Percentiles rank a stretch among this genome's conserved stretches.
Evolutionary conservation across 2,113 vertebrate species (phyloP).

Genomic region (Scatophagus argus): DNA sequence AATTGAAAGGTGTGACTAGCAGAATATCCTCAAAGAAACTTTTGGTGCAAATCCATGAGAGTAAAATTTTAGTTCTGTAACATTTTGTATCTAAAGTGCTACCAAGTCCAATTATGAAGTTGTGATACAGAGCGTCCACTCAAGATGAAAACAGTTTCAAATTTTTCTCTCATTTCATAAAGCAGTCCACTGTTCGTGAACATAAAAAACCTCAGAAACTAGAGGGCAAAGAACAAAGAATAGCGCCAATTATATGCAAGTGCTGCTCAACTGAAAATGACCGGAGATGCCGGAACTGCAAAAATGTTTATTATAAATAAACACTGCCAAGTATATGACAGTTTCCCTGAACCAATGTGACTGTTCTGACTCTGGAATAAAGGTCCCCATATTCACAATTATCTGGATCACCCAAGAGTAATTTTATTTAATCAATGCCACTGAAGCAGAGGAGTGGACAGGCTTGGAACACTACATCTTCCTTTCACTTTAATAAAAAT

Average conservation of each 20-base stretch:
- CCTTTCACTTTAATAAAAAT: slow-evolving; percentile 10
- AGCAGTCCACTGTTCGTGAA: neutral
- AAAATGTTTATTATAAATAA: slow-evolving; percentile 12
- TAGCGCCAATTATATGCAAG: neutral
- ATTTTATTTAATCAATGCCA: neutral
- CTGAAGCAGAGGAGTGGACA: neutral
- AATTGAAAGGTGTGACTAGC: neutral
- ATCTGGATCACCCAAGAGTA: neutral
- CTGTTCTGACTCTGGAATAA: slow-evolving; percentile 3
- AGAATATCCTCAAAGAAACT: neutral
- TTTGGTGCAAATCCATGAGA: neutral
- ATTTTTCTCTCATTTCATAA: neutral
- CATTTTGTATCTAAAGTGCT: neutral
- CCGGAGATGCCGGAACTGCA: neutral
- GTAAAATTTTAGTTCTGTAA: neutral
- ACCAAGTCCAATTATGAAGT: neutral
- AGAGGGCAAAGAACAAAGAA: slow-evolving; percentile 1
- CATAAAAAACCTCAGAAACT: slow-evolving; percentile 7
- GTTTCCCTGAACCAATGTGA: neutral
- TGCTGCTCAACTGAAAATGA: neutral
- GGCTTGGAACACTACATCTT: neutral
- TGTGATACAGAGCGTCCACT: neutral
- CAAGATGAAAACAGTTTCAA: neutral
- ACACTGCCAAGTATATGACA: neutral
- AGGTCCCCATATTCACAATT: neutral